Evolutionary conservation across 1,140 invertebrate genomes (phyloP), one percentile per base, ranked within the genome.

Genomic region (Hyphantria cunea): DNA sequence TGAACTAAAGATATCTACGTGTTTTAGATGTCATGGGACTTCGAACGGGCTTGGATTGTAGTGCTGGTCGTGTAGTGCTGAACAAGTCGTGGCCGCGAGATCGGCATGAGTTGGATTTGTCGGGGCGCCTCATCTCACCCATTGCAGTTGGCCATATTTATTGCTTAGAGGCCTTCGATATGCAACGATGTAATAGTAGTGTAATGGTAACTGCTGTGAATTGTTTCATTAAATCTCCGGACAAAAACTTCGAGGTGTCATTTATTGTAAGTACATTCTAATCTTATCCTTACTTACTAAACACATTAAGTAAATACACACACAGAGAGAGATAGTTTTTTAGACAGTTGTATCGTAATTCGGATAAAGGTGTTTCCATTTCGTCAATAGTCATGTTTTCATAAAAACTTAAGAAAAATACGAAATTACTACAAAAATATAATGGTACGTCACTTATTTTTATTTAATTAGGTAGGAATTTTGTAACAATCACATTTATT

Each of bases 121-220:
- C 81, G 15, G 81, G 78, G 0, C 60, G 50, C 3, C 55, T 88
- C 37, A 55, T 74, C 14, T 73, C 76, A 1, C 42, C 67, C 0
- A 59, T 74, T 0, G 65, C 55, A 6, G 25, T 66, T 0, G 75
- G 72, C 3, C 54, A 74, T 11, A 67, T 66, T 11, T 90, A 88
- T 59, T 90, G 87, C 51, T 41, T 90, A 9, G 85, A 89, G 54
- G 65, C 76, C 12, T 86, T 89, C 50, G 85, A 90, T 59, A 70
- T 70, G 0, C 74, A 80, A 7, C 51, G 70, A 12, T 90, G 87
- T 56, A 51, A 64, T 3, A 72, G 76, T n/a, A 72, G 75, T 11
- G 42, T 84, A 6, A 53, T 66, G n/a, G 60, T 80, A n/a, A 81
- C 66, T 5, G 76, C 73, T 1, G 74, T 87, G 6, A 71, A 78